phyloP scores from a whole-genome alignment of 2,113 vertebrate genomes.

The Falcunculus frontatus region DNA sequence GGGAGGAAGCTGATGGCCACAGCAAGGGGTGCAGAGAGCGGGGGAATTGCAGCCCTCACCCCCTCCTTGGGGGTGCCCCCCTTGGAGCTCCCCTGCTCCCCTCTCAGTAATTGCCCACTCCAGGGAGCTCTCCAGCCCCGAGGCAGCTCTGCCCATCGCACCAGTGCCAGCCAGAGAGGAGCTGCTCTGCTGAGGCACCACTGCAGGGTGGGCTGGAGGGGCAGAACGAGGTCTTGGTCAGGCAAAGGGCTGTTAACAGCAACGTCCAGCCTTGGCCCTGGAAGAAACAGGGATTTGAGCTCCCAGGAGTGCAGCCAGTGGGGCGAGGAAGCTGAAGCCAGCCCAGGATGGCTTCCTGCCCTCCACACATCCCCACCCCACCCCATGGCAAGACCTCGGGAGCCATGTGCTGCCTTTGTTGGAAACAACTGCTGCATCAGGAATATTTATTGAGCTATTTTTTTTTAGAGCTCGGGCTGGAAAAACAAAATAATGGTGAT shows the following conservation, averaged over 20 bases:
- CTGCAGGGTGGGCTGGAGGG: not conserved
- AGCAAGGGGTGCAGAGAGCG: not conserved
- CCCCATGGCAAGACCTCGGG: not conserved
- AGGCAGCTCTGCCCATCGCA: not conserved
- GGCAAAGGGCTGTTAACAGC: not conserved
- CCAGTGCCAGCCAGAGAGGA: not conserved
- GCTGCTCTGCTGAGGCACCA: not conserved
- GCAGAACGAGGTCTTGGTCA: not conserved
- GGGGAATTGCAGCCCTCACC: fast-evolving
- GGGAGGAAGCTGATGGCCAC: not conserved
- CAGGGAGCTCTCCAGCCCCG: not conserved
- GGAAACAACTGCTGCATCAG: not conserved
- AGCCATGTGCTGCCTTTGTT: not conserved
- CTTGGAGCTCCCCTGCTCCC: not conserved
- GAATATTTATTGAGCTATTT: not conserved
- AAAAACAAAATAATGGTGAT: not conserved
- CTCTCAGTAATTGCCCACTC: not conserved
- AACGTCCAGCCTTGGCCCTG: not conserved
- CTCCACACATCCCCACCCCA: not conserved
- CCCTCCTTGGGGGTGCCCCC: not conserved
- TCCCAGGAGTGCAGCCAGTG: not conserved
- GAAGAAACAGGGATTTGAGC: not conserved
- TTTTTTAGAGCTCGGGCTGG: not conserved
- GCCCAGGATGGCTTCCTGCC: not conserved
- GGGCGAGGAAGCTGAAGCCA: not conserved